phyloP scores from a whole-genome alignment of 2,888 invertebrate genomes.

The Brachylomia viminalis region DNA sequence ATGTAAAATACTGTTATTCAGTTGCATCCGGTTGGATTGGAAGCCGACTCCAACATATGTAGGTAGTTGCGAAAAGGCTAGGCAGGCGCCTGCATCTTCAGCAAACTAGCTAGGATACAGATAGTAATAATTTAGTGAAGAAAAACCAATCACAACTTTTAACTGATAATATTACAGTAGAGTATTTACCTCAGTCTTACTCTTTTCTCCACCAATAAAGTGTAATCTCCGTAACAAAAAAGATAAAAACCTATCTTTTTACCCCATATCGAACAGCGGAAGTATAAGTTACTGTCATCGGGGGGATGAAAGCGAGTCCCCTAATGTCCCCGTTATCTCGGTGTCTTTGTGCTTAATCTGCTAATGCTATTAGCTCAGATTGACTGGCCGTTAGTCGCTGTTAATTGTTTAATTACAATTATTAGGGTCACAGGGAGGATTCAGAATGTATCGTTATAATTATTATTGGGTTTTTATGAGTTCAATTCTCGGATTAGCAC shows the following conservation, averaged over 20 bases:
- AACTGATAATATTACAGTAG: neutral
- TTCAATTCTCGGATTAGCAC: neutral
- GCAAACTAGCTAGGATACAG: neutral
- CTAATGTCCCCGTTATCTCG: constrained; percentile 61
- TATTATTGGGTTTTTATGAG: constrained; percentile 16
- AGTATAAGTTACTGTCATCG: constrained; percentile 60
- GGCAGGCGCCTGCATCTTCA: neutral
- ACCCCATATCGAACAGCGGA: constrained; percentile 51
- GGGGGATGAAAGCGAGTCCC: constrained; percentile 50
- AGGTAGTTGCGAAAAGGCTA: too few relatives aligned
- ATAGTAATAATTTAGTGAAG: neutral
- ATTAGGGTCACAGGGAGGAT: constrained; percentile 29
- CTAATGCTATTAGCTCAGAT: constrained; percentile 65
- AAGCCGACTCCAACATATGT: too few relatives aligned
- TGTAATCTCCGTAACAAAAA: constrained; percentile 46
- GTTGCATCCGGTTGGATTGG: too few relatives aligned
- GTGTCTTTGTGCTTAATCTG: constrained; percentile 61
- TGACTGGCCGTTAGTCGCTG: constrained; percentile 58
- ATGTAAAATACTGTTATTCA: too few relatives aligned
- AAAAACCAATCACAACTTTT: neutral
- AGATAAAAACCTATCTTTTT: constrained; percentile 59
- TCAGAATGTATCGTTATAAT: constrained; percentile 25
- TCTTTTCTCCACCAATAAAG: neutral
- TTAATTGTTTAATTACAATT: constrained; percentile 68
- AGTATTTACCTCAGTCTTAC: neutral